phyloP scores from a whole-genome alignment of 2,797 vertebrate species.

The Delichon dasypus region DNA sequence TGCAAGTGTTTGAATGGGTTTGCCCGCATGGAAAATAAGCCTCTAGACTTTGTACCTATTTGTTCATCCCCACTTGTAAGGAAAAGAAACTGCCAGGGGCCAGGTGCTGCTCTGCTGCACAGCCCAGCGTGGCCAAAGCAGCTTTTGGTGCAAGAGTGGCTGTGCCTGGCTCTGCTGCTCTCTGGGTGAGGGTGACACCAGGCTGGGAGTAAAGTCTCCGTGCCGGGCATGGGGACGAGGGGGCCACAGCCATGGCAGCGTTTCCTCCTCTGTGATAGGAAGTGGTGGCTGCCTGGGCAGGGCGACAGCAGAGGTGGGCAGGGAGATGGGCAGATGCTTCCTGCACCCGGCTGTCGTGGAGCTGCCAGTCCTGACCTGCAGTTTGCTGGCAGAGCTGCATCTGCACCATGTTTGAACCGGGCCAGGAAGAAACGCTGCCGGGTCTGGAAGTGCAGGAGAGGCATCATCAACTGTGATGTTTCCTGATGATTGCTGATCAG shows the following conservation, averaged over 20 bases:
- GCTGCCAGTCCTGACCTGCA: background rate
- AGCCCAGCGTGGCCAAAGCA: background rate
- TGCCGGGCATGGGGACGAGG: fast-evolving
- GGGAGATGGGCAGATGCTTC: background rate
- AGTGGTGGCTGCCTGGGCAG: background rate
- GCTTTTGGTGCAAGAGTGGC: background rate
- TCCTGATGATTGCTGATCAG: background rate
- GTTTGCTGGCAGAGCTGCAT: background rate
- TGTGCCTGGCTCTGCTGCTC: background rate
- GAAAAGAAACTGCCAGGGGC: background rate
- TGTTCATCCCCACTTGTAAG: background rate
- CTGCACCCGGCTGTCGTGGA: fast-evolving
- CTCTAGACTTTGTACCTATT: background rate
- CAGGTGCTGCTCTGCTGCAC: background rate
- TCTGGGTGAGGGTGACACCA: background rate
- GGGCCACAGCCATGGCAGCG: background rate
- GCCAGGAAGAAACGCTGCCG: background rate
- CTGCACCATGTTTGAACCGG: fast-evolving
- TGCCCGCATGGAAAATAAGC: background rate
- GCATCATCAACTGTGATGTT: fast-evolving
- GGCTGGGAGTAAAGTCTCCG: background rate
- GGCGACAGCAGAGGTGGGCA: background rate
- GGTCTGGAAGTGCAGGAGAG: background rate
- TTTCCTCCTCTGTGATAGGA: background rate
- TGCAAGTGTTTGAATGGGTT: background rate